Percentiles rank a stretch among this genome's conserved stretches.
These are phyloP conservation scores for Temnothorax curvispinosus DNA, from an alignment of 1,140 invertebrate genomes.

Conservation along the genomic window DNA sequence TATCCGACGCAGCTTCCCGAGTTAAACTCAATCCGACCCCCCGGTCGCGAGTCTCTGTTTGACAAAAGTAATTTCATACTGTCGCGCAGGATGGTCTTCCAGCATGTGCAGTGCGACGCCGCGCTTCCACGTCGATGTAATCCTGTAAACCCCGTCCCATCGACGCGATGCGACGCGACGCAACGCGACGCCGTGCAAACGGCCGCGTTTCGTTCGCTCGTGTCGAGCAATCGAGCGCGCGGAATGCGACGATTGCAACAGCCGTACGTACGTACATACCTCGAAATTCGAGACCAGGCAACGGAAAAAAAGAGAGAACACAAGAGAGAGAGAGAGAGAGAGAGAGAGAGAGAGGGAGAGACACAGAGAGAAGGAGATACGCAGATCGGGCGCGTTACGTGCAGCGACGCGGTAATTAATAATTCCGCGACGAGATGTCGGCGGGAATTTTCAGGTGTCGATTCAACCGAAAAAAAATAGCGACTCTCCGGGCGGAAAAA, in stretches of 20 bases:
- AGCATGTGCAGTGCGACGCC: background rate
- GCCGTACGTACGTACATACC: constrained; percentile 53
- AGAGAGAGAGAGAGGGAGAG: constrained; percentile 16
- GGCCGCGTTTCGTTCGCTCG: constrained; percentile 68
- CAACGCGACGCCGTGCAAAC: constrained; percentile 64
- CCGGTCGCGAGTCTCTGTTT: constrained; percentile 26
- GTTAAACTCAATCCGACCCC: constrained; percentile 59
- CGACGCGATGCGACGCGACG: constrained; percentile 39
- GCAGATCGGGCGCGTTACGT: constrained; percentile 48
- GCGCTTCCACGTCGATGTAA: constrained; percentile 68
- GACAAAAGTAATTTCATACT: constrained; percentile 62
- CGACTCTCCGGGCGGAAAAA: constrained; percentile 48
- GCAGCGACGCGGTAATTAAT: constrained; percentile 74
- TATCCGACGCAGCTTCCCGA: constrained; percentile 10
- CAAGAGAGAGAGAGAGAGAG: background rate
- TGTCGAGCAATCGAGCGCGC: constrained; percentile 69
- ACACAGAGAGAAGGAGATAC: constrained; percentile 15
- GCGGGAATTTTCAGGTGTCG: constrained; percentile 63
- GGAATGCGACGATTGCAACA: constrained; percentile 66
- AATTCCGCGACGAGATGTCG: constrained; percentile 69
- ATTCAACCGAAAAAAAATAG: constrained; percentile 52
- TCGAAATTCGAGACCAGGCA: constrained; percentile 54
- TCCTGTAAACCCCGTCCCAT: constrained; percentile 65
- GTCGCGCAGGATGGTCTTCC: constrained; percentile 48
- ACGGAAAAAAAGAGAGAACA: constrained; percentile 53